Base-by-base conservation (phyloP, 2,888 invertebrate genomes). In the Machimus atricapillus region DNA sequence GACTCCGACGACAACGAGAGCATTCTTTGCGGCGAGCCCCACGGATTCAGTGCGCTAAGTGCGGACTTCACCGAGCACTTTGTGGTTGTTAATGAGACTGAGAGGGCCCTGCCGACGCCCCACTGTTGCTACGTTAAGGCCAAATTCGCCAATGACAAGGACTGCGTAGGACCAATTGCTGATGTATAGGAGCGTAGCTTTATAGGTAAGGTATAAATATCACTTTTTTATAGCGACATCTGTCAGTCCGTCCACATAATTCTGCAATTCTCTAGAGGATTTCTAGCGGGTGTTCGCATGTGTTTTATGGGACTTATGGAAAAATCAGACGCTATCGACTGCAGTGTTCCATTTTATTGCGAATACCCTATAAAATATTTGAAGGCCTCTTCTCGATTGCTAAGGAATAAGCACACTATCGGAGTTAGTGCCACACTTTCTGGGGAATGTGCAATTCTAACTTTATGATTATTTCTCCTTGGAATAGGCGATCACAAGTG, bases 41-140 rank as follows among this genome's bases (percentile, higher is more conserved):
- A 40, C 37, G 34, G 34, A 52, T 79, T 74, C 43, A 85, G 46
- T 46, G 74, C 85, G 31, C 46, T 85, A 74, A 74, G 37, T 46
- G 66, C 88, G 46, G 74, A 86, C 27, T 87, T 85, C 37, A 52
- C 86, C 27, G 87, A 89, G 77, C 88, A 89, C 66, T 87, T 88
- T 85, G 85, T 88, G 73, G 82, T 89, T 85, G 87, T 89, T 58
- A 88, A 89, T 86, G 89, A 89, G 87, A 89, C 88, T 88, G 88
- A 88, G 87, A 87, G 85, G 81, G 58, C 87, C 46, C 79, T 81
- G 14, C 82, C 86, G 7, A 46, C 86, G 58, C 87, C 89, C 19
- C 87, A 89, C 56, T 89, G 89, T 82, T 89, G 89, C 87, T 89
- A 89, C 87, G 88, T 90, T 66, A 90, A 90, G 87, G 90, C 90